Percentiles rank a stretch among this genome's conserved stretches.
Evolutionary conservation across 2,888 invertebrate genomes (phyloP).

Genomic region (Rhopalosiphum nymphaeae): DNA sequence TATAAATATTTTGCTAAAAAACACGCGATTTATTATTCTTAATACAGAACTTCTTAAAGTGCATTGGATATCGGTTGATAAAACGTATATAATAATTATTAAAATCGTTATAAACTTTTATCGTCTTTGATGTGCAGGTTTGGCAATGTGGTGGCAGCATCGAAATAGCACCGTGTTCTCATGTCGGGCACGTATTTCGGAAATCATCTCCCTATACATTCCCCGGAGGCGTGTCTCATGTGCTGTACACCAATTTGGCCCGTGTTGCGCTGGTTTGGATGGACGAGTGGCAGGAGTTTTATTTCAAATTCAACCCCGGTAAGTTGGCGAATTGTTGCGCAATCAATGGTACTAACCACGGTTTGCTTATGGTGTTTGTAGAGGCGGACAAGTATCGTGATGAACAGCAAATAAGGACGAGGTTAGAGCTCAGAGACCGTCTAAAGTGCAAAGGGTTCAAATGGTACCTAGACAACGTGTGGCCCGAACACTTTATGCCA

Average conservation of each 20-base stretch:
- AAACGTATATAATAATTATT: neutral
- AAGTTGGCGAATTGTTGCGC: conserved; percentile 62
- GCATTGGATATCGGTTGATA: neutral
- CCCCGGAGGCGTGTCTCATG: conserved; percentile 89
- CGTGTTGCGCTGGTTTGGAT: conserved; percentile 97
- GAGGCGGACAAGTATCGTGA: conserved; percentile 76
- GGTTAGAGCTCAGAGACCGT: conserved; percentile 75
- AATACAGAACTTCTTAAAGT: neutral
- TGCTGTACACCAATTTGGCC: conserved; percentile 91
- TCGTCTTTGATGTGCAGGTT: conserved; percentile 71
- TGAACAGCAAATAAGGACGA: conserved; percentile 75
- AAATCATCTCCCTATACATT: conserved; percentile 96
- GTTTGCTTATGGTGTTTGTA: neutral
- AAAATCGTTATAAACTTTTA: neutral
- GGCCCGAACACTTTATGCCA: conserved; percentile 97
- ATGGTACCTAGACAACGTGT: conserved; percentile 95
- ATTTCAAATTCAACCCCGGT: conserved; percentile 85
- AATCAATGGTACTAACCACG: neutral
- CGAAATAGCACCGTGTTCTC: conserved; percentile 92
- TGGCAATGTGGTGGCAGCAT: conserved; percentile 96
- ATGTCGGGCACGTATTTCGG: conserved; percentile 93
- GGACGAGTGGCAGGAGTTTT: conserved; percentile 96
- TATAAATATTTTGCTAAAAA: neutral
- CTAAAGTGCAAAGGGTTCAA: conserved; percentile 74
- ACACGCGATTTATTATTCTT: neutral